Conservation (phyloP, 2,888 invertebrate genomes). For the Eurytoma adleriae region DNA sequence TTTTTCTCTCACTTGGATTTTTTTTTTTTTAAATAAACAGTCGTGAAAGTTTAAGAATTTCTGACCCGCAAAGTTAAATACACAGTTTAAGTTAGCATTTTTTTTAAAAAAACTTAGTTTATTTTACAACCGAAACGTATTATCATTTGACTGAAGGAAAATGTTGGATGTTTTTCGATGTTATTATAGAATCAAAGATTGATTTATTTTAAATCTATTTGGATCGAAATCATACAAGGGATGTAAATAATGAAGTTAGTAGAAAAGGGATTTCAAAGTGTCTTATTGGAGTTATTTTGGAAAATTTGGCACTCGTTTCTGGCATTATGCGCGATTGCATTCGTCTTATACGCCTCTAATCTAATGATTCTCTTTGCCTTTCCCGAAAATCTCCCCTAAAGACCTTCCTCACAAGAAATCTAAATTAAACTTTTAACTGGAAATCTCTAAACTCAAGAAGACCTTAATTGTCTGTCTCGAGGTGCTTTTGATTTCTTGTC, state of each 20-base stretch:
- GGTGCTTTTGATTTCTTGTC: too few species aligned
- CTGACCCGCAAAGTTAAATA: slow-evolving; percentile 59
- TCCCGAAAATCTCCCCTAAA: slow-evolving; percentile 62
- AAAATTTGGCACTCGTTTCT: slow-evolving; percentile 29
- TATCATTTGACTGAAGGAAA: too few species aligned
- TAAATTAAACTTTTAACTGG: slow-evolving; percentile 70
- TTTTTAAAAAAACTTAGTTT: too few species aligned
- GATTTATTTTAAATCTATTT: too few species aligned
- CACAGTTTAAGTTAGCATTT: not conserved
- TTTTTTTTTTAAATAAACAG: slow-evolving; percentile 54
- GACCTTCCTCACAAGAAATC: slow-evolving; percentile 65
- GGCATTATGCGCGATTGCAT: slow-evolving; percentile 34
- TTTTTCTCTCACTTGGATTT: slow-evolving; percentile 53
- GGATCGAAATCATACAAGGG: too few species aligned
- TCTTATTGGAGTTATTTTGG: too few species aligned
- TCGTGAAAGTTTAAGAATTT: slow-evolving; percentile 62
- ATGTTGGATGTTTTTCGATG: too few species aligned
- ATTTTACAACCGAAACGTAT: too few species aligned
- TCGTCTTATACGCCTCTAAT: slow-evolving; percentile 6
- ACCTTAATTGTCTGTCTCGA: slow-evolving; percentile 18
- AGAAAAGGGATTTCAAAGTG: too few species aligned
- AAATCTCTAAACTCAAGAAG: slow-evolving; percentile 55
- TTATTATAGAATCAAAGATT: too few species aligned
- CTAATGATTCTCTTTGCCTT: slow-evolving; percentile 66
- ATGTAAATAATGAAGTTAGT: too few species aligned